Base-by-base conservation (phyloP, 2,113 vertebrate genomes). In the Falco punctatus region DNA sequence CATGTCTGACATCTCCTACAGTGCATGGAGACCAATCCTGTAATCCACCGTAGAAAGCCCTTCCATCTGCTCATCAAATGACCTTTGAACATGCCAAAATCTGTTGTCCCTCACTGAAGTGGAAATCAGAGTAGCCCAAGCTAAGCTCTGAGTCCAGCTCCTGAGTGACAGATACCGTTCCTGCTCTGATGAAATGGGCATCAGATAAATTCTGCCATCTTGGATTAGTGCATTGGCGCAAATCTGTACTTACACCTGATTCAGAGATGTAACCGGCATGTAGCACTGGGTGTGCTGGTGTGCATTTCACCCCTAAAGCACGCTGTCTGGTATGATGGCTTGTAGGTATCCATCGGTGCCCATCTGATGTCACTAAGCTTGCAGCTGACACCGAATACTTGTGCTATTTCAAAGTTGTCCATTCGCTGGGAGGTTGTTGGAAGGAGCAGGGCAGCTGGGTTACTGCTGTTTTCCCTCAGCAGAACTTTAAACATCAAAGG, bases 31-130 rank as follows among this genome's bases (percentile, higher is more conserved):
- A 10, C 10, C 0, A 2, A 38, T 32, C 32, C 70, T 73, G 52
- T 69, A 72, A 24, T 8, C 48, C 32, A 5, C 67, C 32, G 1
- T 0, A 1, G 49, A 77, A 85, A 87, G 58, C 80, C 70, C 74
- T 38, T 75, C 69, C 72, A 84, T 78, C 86, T 78, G 88, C 73
- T 73, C 87, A 44, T 80, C 71, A 42, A 62, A n/a, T 95, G 95
- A 96, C 92, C 86, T 97, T 97, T 90, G 52, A 38, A 27, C 35
- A 17, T 80, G 91, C 81, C 81, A 91, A 42, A 90, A 89, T 48
- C 57, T 2, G 10, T 72, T 52, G 35, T 77, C 73, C 57, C 91
- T 97, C 95, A 85, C 57, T 49, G 89, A 13, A 30, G 58, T n/a
- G 84, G 92, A 81, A 92, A 95, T 89, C 58, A 30, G 93, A 94